phyloP scores from a whole-genome alignment of 64 coral and sea anemone species.

The Stylophora pistillata region DNA sequence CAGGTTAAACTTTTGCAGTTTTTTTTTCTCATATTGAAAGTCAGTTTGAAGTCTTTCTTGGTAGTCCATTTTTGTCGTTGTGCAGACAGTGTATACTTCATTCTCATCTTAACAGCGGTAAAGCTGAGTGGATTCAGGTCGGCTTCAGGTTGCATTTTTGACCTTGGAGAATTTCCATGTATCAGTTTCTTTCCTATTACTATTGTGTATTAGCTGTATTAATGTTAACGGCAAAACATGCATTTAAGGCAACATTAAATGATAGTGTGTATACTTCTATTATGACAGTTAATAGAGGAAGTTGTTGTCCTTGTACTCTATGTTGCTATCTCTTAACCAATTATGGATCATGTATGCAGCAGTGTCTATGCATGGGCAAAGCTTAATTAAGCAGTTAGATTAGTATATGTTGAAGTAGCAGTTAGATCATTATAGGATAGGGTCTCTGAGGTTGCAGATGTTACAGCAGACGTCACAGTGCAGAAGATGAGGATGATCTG shows the following conservation, averaged over 20 bases:
- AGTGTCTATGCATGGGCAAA: slow-evolving; percentile 12
- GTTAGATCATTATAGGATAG: neutral
- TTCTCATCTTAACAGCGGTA: neutral
- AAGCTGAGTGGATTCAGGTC: neutral
- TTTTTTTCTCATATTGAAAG: neutral
- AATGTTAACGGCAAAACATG: no score
- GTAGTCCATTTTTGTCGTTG: neutral
- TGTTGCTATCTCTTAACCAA: neutral
- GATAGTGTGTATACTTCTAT: no score
- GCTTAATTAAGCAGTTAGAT: neutral
- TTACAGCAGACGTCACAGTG: neutral
- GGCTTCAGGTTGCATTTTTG: neutral
- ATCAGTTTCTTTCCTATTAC: no score
- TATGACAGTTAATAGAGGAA: no score
- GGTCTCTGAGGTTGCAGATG: neutral
- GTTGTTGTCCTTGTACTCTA: no score
- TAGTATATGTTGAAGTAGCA: neutral
- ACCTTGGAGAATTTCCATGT: neutral
- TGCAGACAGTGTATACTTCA: slow-evolving; percentile 32
- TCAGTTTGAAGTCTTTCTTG: neutral
- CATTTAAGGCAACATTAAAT: no score
- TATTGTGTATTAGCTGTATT: no score
- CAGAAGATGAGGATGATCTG: neutral
- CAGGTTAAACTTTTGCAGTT: neutral
- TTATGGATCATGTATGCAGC: slow-evolving; percentile 28